phyloP scores from a whole-genome alignment of 2,113 vertebrate species.

The Columbina picui region DNA sequence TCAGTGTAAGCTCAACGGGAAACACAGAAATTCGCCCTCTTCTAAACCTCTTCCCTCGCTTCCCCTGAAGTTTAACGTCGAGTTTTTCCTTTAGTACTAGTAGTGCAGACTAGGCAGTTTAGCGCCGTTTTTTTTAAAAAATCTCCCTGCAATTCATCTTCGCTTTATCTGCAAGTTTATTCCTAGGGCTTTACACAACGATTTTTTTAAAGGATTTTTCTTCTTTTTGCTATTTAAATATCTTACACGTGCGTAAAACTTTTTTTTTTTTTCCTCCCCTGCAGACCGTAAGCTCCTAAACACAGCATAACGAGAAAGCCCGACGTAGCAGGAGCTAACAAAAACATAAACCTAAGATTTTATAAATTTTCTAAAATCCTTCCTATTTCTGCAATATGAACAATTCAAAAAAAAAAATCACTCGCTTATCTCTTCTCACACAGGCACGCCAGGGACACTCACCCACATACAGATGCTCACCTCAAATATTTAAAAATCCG shows the following conservation, averaged over 20 bases:
- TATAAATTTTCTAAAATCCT: background rate
- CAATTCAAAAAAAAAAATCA: background rate
- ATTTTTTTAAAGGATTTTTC: background rate
- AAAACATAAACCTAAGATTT: background rate
- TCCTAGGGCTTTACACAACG: background rate
- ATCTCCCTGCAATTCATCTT: background rate
- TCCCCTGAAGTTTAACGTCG: conserved; percentile 18
- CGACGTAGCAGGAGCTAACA: background rate
- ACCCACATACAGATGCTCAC: background rate
- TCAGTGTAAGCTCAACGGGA: background rate
- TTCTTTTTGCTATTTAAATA: conserved; percentile 16
- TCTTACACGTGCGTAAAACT: background rate
- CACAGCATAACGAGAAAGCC: background rate
- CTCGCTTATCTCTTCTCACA: background rate
- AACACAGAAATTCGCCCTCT: background rate
- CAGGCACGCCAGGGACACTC: background rate
- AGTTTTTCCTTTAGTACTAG: background rate
- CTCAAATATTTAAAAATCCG: conserved; percentile 6
- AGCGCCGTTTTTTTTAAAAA: background rate
- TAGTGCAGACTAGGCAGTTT: conserved; percentile 23
- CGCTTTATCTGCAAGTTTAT: background rate
- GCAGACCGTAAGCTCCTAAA: background rate
- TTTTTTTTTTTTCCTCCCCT: background rate
- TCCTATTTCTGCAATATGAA: background rate
- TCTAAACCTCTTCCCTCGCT: background rate